Evolutionary conservation across 1,140 invertebrate species (phyloP).

Genomic region (Adoxophyes honmai): DNA sequence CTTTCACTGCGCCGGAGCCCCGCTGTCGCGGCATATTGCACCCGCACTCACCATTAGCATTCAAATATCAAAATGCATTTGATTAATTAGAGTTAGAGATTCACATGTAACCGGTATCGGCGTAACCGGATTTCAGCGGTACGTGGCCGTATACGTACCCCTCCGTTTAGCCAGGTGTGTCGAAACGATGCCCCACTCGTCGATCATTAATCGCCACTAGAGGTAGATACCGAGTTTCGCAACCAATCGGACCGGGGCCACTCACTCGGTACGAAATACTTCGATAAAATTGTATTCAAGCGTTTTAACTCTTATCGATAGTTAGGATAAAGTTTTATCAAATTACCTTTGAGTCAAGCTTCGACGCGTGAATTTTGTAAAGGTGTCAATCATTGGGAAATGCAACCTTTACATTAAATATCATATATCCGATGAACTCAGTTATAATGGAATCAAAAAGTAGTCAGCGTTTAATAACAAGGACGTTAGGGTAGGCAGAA

Average conservation of each 20-base stretch:
- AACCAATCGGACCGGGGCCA: constrained; percentile 54
- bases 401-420: too few species aligned
- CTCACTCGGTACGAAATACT: constrained; percentile 64
- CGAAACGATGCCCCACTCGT: constrained; percentile 67
- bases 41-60: not conserved
- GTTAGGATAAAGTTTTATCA: not conserved
- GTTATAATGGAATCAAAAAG: too few species aligned
- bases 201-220: constrained; percentile 68
- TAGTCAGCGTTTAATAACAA: too few species aligned
- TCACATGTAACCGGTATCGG: not conserved
- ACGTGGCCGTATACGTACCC: not conserved
- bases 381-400: too few species aligned
- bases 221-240: constrained; percentile 53
- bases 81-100: not conserved
- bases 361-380: too few species aligned
- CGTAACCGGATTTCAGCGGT: not conserved
- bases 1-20: not conserved
- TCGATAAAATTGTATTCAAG: constrained; percentile 49
- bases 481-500: constrained; percentile 10
- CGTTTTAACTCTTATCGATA: constrained; percentile 36
- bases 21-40: not conserved
- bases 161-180: constrained; percentile 28
- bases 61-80: not conserved
- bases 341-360: too few species aligned
- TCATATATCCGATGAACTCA: too few species aligned